phyloP scores from a whole-genome alignment of 2,888 invertebrate genomes.

The Chalcosyrphus nemorum region DNA sequence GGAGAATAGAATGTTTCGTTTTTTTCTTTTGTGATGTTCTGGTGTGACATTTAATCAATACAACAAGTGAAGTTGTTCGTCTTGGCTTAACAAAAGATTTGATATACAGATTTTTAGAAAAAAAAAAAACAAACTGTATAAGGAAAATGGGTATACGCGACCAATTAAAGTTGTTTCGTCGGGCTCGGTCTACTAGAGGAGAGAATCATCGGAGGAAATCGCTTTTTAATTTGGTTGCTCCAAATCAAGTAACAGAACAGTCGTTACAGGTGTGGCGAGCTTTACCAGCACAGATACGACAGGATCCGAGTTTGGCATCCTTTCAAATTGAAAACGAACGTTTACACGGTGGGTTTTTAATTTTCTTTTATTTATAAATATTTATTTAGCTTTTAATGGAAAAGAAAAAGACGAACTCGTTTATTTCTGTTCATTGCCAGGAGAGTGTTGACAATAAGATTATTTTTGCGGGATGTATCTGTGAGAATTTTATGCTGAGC shows the following conservation, averaged over 20 bases:
- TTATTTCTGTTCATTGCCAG: slow-evolving; percentile 29
- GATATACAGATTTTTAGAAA: neutral
- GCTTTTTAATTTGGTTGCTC: slow-evolving; percentile 78
- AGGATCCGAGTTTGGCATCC: slow-evolving; percentile 86
- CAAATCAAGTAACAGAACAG: slow-evolving; percentile 85
- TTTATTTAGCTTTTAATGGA: slow-evolving; percentile 12
- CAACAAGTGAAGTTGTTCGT: slow-evolving; percentile 1
- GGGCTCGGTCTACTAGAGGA: slow-evolving; percentile 17
- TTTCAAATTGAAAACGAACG: slow-evolving; percentile 83
- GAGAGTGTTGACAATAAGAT: neutral
- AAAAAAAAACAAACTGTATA: no score
- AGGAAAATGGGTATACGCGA: slow-evolving; percentile 58
- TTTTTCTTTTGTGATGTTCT: slow-evolving; percentile 22
- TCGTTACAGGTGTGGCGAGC: slow-evolving; percentile 86
- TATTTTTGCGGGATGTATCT: slow-evolving; percentile 33
- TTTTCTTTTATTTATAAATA: slow-evolving; percentile 61
- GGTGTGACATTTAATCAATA: slow-evolving; percentile 9
- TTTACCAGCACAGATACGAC: slow-evolving; percentile 86
- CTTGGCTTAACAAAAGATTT: neutral
- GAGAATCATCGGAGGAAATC: slow-evolving; percentile 65
- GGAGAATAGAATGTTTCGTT: neutral
- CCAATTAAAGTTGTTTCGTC: slow-evolving; percentile 45
- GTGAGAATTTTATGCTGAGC: neutral
- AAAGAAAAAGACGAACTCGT: neutral
- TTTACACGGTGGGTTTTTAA: slow-evolving; percentile 78